phyloP scores from a whole-genome alignment of 2,797 vertebrate species.

The Enteromius argenteus region DNA sequence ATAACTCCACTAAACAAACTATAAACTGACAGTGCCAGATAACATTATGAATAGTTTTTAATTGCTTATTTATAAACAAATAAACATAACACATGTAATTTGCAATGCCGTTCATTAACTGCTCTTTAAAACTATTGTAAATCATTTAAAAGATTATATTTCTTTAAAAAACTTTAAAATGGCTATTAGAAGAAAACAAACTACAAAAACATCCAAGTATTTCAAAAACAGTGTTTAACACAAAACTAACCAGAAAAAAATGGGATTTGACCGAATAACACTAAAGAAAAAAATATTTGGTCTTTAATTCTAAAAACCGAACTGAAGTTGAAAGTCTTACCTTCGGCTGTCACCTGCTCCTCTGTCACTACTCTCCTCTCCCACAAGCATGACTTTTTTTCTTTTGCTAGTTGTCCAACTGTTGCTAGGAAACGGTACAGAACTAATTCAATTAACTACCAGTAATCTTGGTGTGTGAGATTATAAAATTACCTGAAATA shows the following conservation, averaged over 20 bases:
- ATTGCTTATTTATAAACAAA: not conserved
- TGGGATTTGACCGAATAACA: not conserved
- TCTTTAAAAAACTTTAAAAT: not conserved
- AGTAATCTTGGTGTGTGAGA: not conserved
- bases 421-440: slow-evolving; percentile 76
- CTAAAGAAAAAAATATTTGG: not conserved
- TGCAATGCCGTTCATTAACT: not conserved
- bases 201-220: not conserved
- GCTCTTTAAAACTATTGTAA: not conserved
- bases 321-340: slow-evolving; percentile 42
- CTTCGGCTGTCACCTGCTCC: slow-evolving; percentile 29
- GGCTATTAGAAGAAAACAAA: not conserved
- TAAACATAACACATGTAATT: not conserved
- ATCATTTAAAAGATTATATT: not conserved
- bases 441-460: slow-evolving; percentile 53
- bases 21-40: not conserved
- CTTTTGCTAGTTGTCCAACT: slow-evolving; percentile 60
- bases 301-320: not conserved
- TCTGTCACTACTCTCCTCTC: slow-evolving; percentile 15
- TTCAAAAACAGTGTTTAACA: not conserved
- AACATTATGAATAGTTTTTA: not conserved
- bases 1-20: not conserved
- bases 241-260: not conserved
- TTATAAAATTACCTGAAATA: not conserved
- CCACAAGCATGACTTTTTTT: slow-evolving; percentile 25